phyloP scores from a whole-genome alignment of 2,113 vertebrate genomes.

The Azemiops feae region DNA sequence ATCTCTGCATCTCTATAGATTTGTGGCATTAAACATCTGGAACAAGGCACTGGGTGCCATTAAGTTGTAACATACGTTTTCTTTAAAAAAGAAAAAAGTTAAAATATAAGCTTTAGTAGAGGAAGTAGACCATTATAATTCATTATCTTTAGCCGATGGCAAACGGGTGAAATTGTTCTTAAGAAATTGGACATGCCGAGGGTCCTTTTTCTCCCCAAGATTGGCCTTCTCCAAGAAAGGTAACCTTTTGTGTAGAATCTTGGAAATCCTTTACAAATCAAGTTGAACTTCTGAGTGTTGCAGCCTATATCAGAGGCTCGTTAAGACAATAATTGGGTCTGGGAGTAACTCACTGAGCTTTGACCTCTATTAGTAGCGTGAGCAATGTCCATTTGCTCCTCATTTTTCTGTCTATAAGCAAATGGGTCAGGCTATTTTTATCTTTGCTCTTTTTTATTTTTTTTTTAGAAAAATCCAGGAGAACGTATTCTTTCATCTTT shows the following conservation, averaged over 20 bases:
- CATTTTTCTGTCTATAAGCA: neutral
- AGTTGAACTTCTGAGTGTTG: neutral
- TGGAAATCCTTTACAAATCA: neutral
- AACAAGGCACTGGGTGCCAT: neutral
- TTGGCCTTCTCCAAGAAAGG: neutral
- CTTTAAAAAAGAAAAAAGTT: neutral
- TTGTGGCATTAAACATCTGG: neutral
- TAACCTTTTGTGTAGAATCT: neutral
- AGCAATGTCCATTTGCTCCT: neutral
- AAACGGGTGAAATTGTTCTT: neutral
- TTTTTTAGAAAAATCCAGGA: neutral
- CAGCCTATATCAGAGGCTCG: neutral
- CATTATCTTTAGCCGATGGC: neutral
- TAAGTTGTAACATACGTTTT: neutral
- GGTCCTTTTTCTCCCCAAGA: neutral
- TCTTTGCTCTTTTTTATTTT: slow-evolving; percentile 12
- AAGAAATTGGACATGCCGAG: neutral
- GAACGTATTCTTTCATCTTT: neutral
- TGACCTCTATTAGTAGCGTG: slow-evolving; percentile 1
- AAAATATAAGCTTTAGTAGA: neutral
- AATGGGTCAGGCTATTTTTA: neutral
- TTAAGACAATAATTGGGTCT: neutral
- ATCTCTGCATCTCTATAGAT: neutral
- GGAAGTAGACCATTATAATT: neutral
- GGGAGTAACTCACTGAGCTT: neutral